phyloP scores from a whole-genome alignment of 2,797 vertebrate species.

The Platyrinchus mystaceus region DNA sequence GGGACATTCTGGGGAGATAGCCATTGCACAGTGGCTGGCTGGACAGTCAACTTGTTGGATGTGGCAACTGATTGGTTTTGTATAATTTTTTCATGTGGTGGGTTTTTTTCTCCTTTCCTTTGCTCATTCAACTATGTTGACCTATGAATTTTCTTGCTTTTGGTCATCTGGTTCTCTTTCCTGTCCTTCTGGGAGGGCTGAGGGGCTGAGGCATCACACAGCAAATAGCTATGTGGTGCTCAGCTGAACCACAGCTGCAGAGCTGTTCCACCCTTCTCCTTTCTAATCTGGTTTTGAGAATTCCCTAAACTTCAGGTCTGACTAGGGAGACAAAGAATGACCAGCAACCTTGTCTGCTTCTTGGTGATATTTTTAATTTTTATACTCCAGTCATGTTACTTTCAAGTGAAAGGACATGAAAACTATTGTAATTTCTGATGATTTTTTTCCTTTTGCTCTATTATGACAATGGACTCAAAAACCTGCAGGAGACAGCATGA shows the following conservation, averaged over 20 bases:
- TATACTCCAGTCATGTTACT: background rate
- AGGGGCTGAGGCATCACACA: background rate
- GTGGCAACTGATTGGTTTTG: background rate
- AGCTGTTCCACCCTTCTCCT: background rate
- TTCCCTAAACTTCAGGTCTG: background rate
- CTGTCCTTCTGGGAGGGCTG: background rate
- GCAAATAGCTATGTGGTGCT: background rate
- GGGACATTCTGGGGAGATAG: background rate
- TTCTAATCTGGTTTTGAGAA: background rate
- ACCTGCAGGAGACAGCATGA: constrained; percentile 2
- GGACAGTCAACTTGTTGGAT: background rate
- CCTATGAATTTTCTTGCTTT: background rate
- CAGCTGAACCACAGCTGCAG: background rate
- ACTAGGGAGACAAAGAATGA: background rate
- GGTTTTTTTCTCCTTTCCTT: background rate
- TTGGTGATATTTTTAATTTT: background rate
- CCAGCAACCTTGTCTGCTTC: background rate
- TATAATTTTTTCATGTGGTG: too few relatives aligned
- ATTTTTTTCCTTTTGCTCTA: background rate
- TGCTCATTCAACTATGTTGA: background rate
- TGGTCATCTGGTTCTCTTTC: background rate
- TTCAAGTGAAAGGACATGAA: background rate
- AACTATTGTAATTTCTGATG: background rate
- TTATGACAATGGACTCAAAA: background rate
- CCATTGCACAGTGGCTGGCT: background rate